phyloP scores from a whole-genome alignment of 2,113 vertebrate species.

The Illadopsis cleaveri region DNA sequence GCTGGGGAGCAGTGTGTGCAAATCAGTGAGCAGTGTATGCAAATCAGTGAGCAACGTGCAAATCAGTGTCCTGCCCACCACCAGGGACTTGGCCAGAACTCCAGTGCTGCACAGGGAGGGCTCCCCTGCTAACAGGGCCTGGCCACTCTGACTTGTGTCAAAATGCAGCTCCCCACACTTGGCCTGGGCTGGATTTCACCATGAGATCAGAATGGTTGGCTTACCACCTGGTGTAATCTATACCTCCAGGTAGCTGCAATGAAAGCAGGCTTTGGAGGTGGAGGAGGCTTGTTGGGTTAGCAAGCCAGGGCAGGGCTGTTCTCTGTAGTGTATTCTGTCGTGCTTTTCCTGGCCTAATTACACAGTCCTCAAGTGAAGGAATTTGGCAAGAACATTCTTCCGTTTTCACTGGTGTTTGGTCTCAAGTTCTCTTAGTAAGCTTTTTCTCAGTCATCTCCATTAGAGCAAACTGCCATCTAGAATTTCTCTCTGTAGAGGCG shows the following conservation, averaged over 20 bases:
- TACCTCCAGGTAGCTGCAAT: background rate
- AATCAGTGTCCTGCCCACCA: background rate
- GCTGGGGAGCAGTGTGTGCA: background rate
- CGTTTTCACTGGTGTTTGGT: background rate
- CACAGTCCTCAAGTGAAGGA: background rate
- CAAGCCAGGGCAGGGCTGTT: background rate
- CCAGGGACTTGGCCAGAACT: background rate
- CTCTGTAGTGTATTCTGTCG: background rate
- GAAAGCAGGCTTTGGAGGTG: background rate
- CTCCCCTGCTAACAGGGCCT: background rate
- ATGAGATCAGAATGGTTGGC: background rate
- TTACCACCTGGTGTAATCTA: conserved; percentile 1
- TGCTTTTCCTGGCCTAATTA: conserved; percentile 55
- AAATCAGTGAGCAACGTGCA: background rate
- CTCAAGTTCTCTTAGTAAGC: background rate
- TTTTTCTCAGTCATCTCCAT: background rate
- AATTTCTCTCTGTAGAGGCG: background rate
- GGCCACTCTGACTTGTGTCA: background rate
- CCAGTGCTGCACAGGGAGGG: background rate
- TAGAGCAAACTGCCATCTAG: background rate
- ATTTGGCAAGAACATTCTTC: conserved; percentile 35
- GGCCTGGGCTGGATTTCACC: background rate
- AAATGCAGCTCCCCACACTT: background rate
- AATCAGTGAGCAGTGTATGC: background rate
- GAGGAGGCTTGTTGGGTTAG: background rate